These are phyloP conservation scores for Acanthococcus lagerstroemiae DNA, from an alignment of 2,888 invertebrate species.

Conservation along the genomic window DNA sequence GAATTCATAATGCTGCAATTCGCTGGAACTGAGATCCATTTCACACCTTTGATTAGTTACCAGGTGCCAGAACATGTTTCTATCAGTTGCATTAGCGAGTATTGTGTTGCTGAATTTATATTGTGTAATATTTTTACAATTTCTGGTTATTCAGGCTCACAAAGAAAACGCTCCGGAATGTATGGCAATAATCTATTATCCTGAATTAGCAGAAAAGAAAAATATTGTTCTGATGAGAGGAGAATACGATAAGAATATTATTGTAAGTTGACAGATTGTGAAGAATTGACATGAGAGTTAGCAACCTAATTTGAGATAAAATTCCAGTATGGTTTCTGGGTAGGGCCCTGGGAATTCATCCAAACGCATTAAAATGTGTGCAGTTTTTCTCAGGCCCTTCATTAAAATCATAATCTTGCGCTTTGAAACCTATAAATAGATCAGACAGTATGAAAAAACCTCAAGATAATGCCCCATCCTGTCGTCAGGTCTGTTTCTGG, in stretches of 20 bases:
- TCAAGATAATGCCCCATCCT: no score
- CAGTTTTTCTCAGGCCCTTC: no score
- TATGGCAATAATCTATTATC: slow-evolving; percentile 66
- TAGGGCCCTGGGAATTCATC: no score
- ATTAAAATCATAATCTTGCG: no score
- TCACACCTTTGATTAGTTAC: slow-evolving; percentile 73
- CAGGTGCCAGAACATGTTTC: slow-evolving; percentile 43
- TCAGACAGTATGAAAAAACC: no score
- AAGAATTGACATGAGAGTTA: no score
- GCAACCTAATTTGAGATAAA: no score
- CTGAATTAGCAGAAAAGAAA: slow-evolving; percentile 59
- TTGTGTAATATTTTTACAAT: neutral
- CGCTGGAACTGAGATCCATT: slow-evolving; percentile 60
- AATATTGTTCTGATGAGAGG: slow-evolving; percentile 74
- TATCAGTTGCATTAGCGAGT: neutral
- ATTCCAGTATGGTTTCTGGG: no score
- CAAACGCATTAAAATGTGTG: no score
- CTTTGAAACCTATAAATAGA: no score
- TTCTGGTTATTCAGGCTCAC: slow-evolving; percentile 46
- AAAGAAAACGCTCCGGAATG: slow-evolving; percentile 84
- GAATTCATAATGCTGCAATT: slow-evolving; percentile 76
- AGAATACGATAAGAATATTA: slow-evolving; percentile 68
- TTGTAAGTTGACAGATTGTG: no score
- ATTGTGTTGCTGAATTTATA: neutral
- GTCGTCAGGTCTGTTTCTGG: no score